Evolutionary conservation across 2,113 vertebrate species (phyloP).

Genomic region (Phyllostomus hastatus): DNA sequence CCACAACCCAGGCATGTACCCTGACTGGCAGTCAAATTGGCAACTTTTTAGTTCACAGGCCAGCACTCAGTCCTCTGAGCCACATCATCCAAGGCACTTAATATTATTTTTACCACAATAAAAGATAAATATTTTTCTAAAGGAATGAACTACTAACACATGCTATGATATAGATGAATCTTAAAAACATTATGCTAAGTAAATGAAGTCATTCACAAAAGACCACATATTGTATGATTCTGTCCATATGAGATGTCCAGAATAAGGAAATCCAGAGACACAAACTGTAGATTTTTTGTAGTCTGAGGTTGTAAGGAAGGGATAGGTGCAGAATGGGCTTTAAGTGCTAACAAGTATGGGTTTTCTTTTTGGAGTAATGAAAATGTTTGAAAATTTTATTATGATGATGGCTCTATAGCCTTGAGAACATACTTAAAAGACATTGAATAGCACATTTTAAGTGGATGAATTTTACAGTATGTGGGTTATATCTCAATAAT

Average conservation of each 20-base stretch:
- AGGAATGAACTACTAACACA: neutral
- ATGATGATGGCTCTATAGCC: neutral
- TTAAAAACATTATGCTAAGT: neutral
- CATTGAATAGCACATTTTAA: neutral
- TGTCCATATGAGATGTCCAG: neutral
- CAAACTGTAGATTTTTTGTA: neutral
- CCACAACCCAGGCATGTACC: too few relatives aligned
- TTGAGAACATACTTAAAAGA: neutral
- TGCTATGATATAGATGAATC: neutral
- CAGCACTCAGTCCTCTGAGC: too few relatives aligned
- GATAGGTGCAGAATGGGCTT: neutral
- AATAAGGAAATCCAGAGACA: neutral
- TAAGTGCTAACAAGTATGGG: neutral
- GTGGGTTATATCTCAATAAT: neutral
- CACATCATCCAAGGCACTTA: neutral
- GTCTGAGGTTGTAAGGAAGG: neutral
- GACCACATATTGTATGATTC: neutral
- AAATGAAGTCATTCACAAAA: neutral
- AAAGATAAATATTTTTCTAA: neutral
- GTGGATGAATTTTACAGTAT: neutral
- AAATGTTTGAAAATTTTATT: neutral
- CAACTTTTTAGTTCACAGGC: too few relatives aligned
- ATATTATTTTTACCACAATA: neutral
- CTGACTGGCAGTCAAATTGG: too few relatives aligned
- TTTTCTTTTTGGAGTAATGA: neutral